Base-by-base conservation (phyloP, 2,888 invertebrate species). In the Marronus borbonicus region DNA sequence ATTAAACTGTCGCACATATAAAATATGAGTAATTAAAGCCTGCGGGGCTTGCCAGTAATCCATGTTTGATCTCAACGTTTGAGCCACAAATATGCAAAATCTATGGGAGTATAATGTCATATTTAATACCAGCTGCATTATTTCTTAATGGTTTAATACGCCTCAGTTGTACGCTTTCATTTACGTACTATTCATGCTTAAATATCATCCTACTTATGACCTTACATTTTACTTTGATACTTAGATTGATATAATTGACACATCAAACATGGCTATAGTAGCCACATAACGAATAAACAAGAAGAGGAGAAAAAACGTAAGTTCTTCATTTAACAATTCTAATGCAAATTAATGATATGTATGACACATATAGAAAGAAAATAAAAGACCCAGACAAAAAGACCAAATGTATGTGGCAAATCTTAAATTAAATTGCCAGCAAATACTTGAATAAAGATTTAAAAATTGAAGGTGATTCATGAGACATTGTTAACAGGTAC, bases 111-210 rank as follows among this genome's bases (percentile, higher is more conserved):
- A 66, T 66, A 44, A 66, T 10, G 44, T 20, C 44, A 66, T 44
- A 66, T 39, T 66, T 66, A 66, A 66, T 20, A n/a, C 39, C 44
- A 49, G 12, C 65, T 20, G 44, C 39, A 66, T 44, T 66, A 66
- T 66, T 44, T 39, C 44, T 20, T 66, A 66, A 58, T 66, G n/a
- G 44, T 44, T 66, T 66, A 66, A 66, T 66, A 66, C 12, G 17
- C 39, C 5, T 39, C 10, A 17, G 44, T 66, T 36, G 20, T 10
- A 20, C 20, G 20, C n/a, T 39, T 39, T 20, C 39, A 10, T 20
- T 66, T 44, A 49, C 49, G 65, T 39, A 20, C 44, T 20, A 44
- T 39, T 44, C 44, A 66, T 66, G 17, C 24, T 66, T 58, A 58
- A 20, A 58, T 58, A 58, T 24, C 55, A 58, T 58, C 20, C 20